Evolutionary conservation across 2,797 vertebrate genomes (phyloP).

Genomic region (Scolopax bukidnonensis): DNA sequence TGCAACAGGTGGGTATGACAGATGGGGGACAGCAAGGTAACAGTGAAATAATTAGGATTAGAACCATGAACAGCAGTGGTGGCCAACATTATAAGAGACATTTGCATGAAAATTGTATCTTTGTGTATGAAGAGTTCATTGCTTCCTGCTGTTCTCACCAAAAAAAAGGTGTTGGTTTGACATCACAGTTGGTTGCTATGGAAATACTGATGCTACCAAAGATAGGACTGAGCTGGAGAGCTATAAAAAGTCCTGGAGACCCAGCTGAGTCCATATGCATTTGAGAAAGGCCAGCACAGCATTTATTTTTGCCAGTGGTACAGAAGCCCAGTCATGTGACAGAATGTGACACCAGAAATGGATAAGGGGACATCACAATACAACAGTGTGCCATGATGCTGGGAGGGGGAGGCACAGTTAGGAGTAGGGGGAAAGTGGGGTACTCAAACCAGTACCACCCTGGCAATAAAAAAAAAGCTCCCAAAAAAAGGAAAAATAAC

Average conservation of each 20-base stretch:
- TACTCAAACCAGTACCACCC: not conserved
- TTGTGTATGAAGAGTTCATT: constrained; percentile 34
- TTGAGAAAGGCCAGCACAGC: constrained; percentile 37
- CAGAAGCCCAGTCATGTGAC: not conserved
- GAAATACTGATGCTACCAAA: constrained; percentile 58
- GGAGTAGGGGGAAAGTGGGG: not conserved
- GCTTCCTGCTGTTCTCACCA: constrained; percentile 22
- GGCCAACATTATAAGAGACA: not conserved
- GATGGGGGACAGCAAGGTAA: constrained; percentile 25
- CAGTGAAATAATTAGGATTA: not conserved
- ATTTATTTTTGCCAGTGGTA: constrained; percentile 7
- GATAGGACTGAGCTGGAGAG: constrained; percentile 19
- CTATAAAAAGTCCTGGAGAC: constrained; percentile 53
- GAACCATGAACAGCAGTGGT: not conserved
- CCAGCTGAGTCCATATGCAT: not conserved
- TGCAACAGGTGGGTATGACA: not conserved
- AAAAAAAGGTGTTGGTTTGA: constrained; percentile 45
- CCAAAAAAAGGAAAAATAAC: not conserved
- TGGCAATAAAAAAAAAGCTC: not conserved
- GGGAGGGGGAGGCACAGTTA: not conserved
- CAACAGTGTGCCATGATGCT: not conserved
- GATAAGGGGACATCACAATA: not conserved
- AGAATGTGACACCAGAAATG: not conserved
- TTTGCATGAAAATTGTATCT: constrained; percentile 26
- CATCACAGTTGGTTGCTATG: constrained; percentile 52